Conservation (phyloP, 2,797 vertebrate genomes). For the Propithecus deckenii region DNA sequence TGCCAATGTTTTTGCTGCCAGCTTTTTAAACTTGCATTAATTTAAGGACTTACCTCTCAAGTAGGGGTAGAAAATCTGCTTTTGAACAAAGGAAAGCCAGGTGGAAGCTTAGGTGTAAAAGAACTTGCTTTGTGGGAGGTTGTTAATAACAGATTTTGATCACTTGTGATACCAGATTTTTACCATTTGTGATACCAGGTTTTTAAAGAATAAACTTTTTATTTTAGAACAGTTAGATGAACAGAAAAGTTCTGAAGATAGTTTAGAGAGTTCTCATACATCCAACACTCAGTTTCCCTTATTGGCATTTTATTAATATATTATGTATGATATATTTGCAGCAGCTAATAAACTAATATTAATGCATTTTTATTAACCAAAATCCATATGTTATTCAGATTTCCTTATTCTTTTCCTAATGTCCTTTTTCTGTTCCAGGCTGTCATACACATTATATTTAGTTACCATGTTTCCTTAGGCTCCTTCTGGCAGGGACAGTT, state of each 20-base stretch:
- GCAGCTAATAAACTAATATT: neutral
- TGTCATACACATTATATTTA: neutral
- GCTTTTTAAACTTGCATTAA: slow-evolving; percentile 65
- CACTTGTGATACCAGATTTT: neutral
- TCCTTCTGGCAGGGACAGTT: neutral
- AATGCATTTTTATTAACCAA: neutral
- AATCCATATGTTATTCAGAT: neutral
- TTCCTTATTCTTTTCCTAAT: neutral
- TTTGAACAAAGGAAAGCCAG: slow-evolving; percentile 31
- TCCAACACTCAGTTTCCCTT: neutral
- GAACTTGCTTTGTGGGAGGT: neutral
- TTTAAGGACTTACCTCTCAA: slow-evolving; percentile 14
- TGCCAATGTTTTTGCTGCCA: slow-evolving; percentile 40
- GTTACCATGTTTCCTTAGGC: neutral
- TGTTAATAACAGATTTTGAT: neutral
- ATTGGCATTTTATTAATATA: neutral
- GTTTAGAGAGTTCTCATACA: neutral
- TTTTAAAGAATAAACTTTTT: neutral
- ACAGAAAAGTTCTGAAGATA: neutral
- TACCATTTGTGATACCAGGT: neutral
- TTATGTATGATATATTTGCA: neutral
- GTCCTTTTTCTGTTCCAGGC: neutral
- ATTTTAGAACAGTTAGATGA: neutral
- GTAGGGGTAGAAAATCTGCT: slow-evolving; percentile 21
- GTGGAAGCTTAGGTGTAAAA: neutral